phyloP scores from a whole-genome alignment of 1,140 invertebrate genomes.

The Aricia agestis region DNA sequence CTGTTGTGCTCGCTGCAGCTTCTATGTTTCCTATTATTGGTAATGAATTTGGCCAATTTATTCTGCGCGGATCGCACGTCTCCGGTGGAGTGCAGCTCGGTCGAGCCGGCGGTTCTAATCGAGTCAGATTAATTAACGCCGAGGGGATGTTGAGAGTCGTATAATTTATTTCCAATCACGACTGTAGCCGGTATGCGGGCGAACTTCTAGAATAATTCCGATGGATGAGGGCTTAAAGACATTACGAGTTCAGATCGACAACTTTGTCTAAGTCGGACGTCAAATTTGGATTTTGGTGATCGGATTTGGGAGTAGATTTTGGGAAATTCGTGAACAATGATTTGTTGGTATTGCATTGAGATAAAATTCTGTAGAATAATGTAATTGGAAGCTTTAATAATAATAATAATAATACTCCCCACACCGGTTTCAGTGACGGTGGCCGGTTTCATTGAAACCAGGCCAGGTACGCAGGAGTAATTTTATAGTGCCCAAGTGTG shows the following conservation, averaged over 20 bases:
- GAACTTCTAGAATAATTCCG: constrained; percentile 33
- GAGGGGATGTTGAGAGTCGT: constrained; percentile 27
- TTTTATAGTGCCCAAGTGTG: too few species aligned
- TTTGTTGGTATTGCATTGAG: too few species aligned
- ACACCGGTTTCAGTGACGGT: too few species aligned
- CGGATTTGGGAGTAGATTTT: not conserved
- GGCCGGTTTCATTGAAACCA: too few species aligned
- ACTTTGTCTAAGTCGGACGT: constrained; percentile 34
- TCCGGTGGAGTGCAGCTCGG: not conserved
- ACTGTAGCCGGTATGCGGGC: constrained; percentile 31
- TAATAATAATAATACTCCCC: too few species aligned
- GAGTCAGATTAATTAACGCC: constrained; percentile 30
- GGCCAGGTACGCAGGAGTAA: too few species aligned
- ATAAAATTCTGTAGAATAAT: too few species aligned
- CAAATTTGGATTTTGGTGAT: constrained; percentile 30
- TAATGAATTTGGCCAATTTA: constrained; percentile 14
- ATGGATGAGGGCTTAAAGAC: constrained; percentile 32
- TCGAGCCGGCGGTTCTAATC: constrained; percentile 16
- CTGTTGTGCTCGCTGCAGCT: not conserved
- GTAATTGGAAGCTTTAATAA: too few species aligned
- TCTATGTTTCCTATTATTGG: constrained; percentile 10
- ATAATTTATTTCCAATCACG: constrained; percentile 44
- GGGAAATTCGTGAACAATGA: constrained; percentile 22
- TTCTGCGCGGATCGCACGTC: constrained; percentile 5
- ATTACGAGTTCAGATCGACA: constrained; percentile 32